Evolutionary conservation across 2,113 vertebrate species (phyloP).

Genomic region (Romanogobio albipinnatus): DNA sequence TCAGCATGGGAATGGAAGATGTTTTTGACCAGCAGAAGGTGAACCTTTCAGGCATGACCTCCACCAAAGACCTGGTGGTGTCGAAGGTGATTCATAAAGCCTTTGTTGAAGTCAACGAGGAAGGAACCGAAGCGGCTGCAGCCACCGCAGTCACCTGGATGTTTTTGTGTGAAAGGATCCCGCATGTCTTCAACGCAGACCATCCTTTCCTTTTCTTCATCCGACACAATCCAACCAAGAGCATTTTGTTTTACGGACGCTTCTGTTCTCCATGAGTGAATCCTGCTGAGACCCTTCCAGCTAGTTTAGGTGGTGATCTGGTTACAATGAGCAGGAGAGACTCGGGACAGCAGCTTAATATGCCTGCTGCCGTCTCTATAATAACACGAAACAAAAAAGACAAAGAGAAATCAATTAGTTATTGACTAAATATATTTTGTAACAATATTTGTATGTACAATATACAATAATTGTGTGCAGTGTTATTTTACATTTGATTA

Average conservation of each 20-base stretch:
- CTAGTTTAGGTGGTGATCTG: not conserved
- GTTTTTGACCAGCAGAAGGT: constrained; percentile 67
- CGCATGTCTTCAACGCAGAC: constrained; percentile 77
- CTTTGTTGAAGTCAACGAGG: constrained; percentile 88
- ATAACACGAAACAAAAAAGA: too few relatives aligned
- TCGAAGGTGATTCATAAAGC: constrained; percentile 87
- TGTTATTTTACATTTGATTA: too few relatives aligned
- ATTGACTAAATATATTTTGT: too few relatives aligned
- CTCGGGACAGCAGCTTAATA: not conserved
- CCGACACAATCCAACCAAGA: constrained; percentile 78
- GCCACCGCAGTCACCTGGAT: constrained; percentile 59
- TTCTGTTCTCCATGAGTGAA: constrained; percentile 74
- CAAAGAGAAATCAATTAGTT: too few relatives aligned
- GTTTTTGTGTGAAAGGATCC: not conserved
- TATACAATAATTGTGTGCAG: too few relatives aligned
- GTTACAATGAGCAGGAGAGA: not conserved
- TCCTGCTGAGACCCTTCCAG: not conserved
- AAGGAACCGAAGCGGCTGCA: constrained; percentile 86
- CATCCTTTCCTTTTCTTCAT: constrained; percentile 93
- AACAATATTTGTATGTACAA: too few relatives aligned
- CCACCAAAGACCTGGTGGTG: constrained; percentile 74
- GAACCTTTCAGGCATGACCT: constrained; percentile 83
- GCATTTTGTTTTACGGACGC: constrained; percentile 82
- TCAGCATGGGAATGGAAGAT: constrained; percentile 75
- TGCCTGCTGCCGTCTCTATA: too few relatives aligned